A percentile compares a stretch with the other conserved stretches of the same genome.
Evolutionary conservation across 2,113 vertebrate genomes (phyloP).

Genomic region (Pteruthius melanotis): DNA sequence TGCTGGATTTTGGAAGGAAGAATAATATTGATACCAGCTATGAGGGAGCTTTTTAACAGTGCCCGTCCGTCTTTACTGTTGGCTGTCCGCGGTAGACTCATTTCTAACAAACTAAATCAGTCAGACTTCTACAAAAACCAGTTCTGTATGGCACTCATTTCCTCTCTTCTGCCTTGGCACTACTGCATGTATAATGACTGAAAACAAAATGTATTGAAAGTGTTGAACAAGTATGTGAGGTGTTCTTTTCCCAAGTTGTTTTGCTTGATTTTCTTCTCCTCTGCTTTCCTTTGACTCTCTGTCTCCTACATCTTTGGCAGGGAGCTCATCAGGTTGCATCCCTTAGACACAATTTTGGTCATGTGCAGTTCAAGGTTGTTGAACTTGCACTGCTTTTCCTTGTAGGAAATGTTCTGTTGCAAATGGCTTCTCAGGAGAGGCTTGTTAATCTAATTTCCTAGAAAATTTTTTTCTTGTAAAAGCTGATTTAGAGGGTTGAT

Average conservation of each 20-base stretch:
- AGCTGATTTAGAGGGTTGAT: neutral
- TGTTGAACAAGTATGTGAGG: accelerated
- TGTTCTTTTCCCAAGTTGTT: neutral
- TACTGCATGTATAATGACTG: neutral
- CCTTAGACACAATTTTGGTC: neutral
- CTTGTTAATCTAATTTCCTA: neutral
- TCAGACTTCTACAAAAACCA: neutral
- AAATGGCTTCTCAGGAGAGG: neutral
- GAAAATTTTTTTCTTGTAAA: neutral
- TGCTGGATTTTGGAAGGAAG: neutral
- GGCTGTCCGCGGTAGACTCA: neutral
- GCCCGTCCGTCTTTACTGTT: neutral
- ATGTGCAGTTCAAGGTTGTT: accelerated
- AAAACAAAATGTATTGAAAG: neutral
- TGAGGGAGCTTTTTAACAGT: accelerated
- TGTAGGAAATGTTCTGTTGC: neutral
- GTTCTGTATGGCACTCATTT: neutral
- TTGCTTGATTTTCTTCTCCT: neutral
- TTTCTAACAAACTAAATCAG: neutral
- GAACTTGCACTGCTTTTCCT: neutral
- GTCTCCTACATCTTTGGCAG: neutral
- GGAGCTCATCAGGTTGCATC: neutral
- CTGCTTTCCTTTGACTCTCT: neutral
- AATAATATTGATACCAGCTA: neutral
- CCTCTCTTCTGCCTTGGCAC: neutral